phyloP scores from a whole-genome alignment of 2,888 invertebrate species.

The Diaphora mendica region DNA sequence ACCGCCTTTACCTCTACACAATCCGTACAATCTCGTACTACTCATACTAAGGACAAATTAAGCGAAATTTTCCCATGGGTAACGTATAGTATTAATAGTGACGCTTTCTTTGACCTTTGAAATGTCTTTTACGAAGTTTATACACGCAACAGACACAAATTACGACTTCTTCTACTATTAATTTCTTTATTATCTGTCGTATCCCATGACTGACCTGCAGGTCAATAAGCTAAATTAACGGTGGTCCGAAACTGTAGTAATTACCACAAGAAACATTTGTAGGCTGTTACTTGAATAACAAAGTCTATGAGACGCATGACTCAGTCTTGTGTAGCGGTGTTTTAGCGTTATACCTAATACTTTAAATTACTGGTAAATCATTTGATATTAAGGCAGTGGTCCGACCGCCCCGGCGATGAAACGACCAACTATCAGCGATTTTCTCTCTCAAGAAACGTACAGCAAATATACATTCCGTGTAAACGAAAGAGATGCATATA shows the following conservation, averaged over 20 bases:
- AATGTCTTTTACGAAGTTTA: not conserved
- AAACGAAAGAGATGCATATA: too few relatives aligned
- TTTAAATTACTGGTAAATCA: too few relatives aligned
- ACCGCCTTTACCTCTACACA: too few relatives aligned
- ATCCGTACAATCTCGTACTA: not conserved
- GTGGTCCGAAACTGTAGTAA: not conserved
- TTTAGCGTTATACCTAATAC: not conserved
- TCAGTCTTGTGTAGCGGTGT: not conserved
- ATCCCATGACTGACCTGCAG: constrained; percentile 10
- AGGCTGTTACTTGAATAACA: not conserved
- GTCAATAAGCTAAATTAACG: constrained; percentile 7
- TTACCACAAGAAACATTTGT: not conserved
- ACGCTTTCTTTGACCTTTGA: not conserved
- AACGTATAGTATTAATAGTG: not conserved
- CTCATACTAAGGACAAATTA: not conserved
- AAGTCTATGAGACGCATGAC: not conserved
- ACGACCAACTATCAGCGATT: too few relatives aligned
- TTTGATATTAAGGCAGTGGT: too few relatives aligned
- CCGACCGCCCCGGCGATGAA: too few relatives aligned
- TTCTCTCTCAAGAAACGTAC: too few relatives aligned
- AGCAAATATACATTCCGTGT: too few relatives aligned
- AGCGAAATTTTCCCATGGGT: not conserved
- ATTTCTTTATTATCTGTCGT: constrained; percentile 7
- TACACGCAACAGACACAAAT: not conserved
- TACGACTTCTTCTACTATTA: not conserved